phyloP scores from a whole-genome alignment of 2,888 invertebrate genomes.

The Apoda limacodes region DNA sequence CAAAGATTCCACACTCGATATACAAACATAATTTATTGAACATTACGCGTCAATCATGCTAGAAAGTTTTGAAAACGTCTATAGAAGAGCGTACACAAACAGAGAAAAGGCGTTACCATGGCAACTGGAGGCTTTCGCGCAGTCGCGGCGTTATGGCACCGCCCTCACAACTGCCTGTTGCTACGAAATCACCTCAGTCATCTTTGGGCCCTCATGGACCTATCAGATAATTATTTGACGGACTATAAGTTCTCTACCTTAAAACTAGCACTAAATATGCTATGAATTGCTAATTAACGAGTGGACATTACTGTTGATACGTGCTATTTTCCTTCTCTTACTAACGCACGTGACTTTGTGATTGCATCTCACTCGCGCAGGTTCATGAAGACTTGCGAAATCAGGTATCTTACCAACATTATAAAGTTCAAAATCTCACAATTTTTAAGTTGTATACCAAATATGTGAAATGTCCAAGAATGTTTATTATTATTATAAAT shows the following conservation, averaged over 20 bases:
- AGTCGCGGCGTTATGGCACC: constrained; percentile 40
- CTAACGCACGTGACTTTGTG: constrained; percentile 30
- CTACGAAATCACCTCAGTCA: constrained; percentile 56
- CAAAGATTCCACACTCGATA: constrained; percentile 12
- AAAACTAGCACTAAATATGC: constrained; percentile 6
- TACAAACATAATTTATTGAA: constrained; percentile 37
- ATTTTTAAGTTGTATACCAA: too few relatives aligned
- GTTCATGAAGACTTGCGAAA: constrained; percentile 43
- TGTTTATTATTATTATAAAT: too few relatives aligned
- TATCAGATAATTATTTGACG: constrained; percentile 32
- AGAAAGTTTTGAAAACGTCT: constrained; percentile 37
- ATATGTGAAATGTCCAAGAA: too few relatives aligned
- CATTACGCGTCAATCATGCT: constrained; percentile 40
- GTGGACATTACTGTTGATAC: constrained; percentile 15
- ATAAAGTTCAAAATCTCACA: too few relatives aligned
- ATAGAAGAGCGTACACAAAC: constrained; percentile 43
- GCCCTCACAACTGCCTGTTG: constrained; percentile 61
- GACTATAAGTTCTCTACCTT: too few relatives aligned
- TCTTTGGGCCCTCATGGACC: constrained; percentile 32
- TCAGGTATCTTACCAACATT: too few relatives aligned
- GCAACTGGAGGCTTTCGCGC: constrained; percentile 50
- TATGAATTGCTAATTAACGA: constrained; percentile 21
- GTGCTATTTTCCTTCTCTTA: constrained; percentile 26
- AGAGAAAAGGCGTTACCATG: constrained; percentile 59
- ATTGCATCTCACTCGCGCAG: constrained; percentile 34